Evolutionary conservation across 2,888 invertebrate species (phyloP).

Genomic region (Chromoteleia sp.): DNA sequence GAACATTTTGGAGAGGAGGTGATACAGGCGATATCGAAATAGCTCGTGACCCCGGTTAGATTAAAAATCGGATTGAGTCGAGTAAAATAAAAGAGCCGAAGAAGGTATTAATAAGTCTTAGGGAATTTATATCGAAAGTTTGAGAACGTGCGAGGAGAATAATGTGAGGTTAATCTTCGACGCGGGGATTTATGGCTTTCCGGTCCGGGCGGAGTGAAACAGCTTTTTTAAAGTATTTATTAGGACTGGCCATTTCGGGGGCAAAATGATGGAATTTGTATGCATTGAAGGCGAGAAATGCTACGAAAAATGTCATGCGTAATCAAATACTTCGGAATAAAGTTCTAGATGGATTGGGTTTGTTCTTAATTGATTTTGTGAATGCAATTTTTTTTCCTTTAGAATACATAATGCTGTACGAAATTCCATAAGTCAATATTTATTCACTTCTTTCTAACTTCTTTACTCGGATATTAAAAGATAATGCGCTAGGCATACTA

Average conservation of each 20-base stretch:
- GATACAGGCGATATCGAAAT: not conserved
- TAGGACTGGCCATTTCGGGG: conserved; percentile 28
- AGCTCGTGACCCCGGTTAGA: conserved; percentile 8
- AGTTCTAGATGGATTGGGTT: not conserved
- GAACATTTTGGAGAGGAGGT: not conserved
- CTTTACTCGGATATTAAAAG: no score
- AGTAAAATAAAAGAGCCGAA: conserved; percentile 50
- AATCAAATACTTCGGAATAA: conserved; percentile 23
- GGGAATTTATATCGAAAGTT: conserved; percentile 57
- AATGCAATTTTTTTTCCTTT: not conserved
- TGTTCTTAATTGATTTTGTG: conserved; percentile 29
- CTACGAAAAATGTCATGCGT: conserved; percentile 28
- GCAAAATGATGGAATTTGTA: conserved; percentile 53
- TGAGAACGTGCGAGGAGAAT: conserved; percentile 54
- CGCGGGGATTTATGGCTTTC: conserved; percentile 50
- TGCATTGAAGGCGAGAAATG: conserved; percentile 23
- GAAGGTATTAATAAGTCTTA: conserved; percentile 60
- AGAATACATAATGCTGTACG: conserved; percentile 11
- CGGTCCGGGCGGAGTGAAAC: conserved; percentile 30
- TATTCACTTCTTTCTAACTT: no score
- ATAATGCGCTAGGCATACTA: no score
- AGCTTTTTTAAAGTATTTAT: conserved; percentile 56
- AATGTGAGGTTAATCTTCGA: conserved; percentile 59
- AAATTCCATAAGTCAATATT: no score
- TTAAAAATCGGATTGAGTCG: conserved; percentile 41